Percentiles rank a stretch among this genome's conserved stretches.
These are phyloP conservation scores for Phoxinus dragarum DNA, from an alignment of 2,797 vertebrate genomes.

Conservation along the genomic window DNA sequence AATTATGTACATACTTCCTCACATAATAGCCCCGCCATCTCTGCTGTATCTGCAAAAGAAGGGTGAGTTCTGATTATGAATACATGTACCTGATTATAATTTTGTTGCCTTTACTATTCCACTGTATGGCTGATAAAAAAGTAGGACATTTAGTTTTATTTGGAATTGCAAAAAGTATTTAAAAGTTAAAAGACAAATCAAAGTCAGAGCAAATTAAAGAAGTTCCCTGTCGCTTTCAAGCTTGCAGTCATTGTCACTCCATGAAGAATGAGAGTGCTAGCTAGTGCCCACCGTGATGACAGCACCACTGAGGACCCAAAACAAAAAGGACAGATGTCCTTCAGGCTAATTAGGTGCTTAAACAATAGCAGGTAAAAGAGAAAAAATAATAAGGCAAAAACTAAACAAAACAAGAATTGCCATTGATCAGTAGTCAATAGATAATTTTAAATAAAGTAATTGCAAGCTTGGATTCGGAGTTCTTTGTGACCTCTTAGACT, in stretches of 20 bases:
- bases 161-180: neutral
- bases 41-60: conserved; percentile 85
- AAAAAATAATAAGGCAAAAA: conserved; percentile 85
- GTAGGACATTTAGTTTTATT: neutral
- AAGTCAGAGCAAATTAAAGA: conserved; percentile 38
- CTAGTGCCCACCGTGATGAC: neutral
- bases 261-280: conserved; percentile 25
- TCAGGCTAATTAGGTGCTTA: conserved; percentile 96
- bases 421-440: conserved; percentile 97
- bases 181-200: conserved; percentile 34
- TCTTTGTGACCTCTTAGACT: conserved; percentile 98
- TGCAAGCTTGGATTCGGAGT: conserved; percentile 91
- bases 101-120: neutral
- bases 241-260: conserved; percentile 23
- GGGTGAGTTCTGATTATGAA: conserved; percentile 2
- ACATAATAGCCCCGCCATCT: conserved; percentile 88
- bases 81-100: neutral
- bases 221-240: conserved; percentile 8
- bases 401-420: conserved; percentile 91
- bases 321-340: conserved; percentile 84
- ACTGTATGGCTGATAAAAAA: neutral
- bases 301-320: conserved; percentile 60
- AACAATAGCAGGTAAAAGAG: conserved; percentile 84
- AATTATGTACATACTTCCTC: conserved; percentile 89
- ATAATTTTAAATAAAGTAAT: conserved; percentile 99